Evolutionary conservation across 2,888 invertebrate genomes (phyloP), one percentile per base, ranked within the genome.

Genomic region (Magallana nippona): DNA sequence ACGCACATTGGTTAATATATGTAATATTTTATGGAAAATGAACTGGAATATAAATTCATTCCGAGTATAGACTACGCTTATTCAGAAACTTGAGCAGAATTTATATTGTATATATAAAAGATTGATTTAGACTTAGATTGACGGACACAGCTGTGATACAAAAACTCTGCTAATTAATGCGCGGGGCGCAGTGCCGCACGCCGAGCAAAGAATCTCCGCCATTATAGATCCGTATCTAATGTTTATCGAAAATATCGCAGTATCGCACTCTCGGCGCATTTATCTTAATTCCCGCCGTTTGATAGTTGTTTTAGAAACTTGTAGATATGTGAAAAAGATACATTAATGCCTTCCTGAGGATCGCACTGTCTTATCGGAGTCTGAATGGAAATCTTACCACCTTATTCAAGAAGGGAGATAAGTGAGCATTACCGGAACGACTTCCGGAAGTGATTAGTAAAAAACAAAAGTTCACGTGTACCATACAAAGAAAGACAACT

Each of bases 291-390:
- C 80, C 58, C 58, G 58, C 71, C 71, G 71, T 71, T 71, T 71
- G 71, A 71, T 71, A 71, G 71, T 55, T 80, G 80, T 80, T 80
- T 80, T 80, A 80, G 80, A 80, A 80, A 80, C 80, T 80, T 80
- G 78, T 78, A 78, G 55, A 80, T 56, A 80, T 80, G 71, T 71
- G 71, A 32, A 71, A n/a, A 27, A 71, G 71, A 71, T 71, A 71
- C 71, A 71, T 71, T 71, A 15, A 71, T 27, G 71, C 32, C 32
- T 71, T 71, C 71, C 32, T 27, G 19, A 71, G 11, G 27, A 13
- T 13, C 71, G 71, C 2, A 15, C 71, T 71, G 71, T 71, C 71
- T 71, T 71, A 71, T 71, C 71, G 71, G 71, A 62, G 15, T 22
- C 71, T 71, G 71, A 10, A 22, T 71, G 22, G 19, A 71, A 71